A percentile compares a stretch with the other conserved stretches of the same genome.
Conservation (phyloP, 1,140 invertebrate species). For the Meloidogyne exigua region DNA sequence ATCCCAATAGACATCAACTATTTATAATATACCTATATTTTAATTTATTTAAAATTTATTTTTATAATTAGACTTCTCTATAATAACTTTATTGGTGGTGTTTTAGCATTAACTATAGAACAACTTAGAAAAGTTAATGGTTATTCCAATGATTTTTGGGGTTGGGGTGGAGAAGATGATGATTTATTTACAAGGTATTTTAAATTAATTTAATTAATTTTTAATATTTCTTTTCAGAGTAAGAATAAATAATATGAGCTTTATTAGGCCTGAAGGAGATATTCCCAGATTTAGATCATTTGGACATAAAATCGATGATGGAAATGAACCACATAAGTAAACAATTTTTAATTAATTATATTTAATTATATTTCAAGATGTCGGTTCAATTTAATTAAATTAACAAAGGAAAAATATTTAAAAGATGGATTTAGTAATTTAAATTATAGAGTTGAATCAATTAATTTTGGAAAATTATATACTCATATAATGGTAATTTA, state of each 20-base stretch:
- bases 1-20: no score
- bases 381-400: background rate
- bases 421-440: constrained; percentile 4
- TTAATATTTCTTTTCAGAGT: background rate
- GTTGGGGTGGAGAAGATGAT: constrained; percentile 68
- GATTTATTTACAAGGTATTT: constrained; percentile 43
- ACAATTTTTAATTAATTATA: no score
- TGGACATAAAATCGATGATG: background rate
- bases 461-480: constrained; percentile 8
- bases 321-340: background rate
- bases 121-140: constrained; percentile 79
- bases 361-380: background rate
- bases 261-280: background rate
- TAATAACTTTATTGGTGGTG: constrained; percentile 69
- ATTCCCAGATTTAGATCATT: background rate
- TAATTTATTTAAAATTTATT: background rate
- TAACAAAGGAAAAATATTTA: background rate
- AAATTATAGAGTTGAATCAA: constrained; percentile 7
- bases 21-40: no score
- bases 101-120: constrained; percentile 68
- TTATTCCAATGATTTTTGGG: constrained; percentile 83
- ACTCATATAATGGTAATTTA: constrained; percentile 14
- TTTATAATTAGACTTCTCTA: background rate
- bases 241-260: background rate
- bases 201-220: background rate